Percentiles rank a stretch among this genome's conserved stretches.
These are phyloP conservation scores for Musca vetustissima DNA, from an alignment of 1,140 invertebrate species.

Conservation along the genomic window DNA sequence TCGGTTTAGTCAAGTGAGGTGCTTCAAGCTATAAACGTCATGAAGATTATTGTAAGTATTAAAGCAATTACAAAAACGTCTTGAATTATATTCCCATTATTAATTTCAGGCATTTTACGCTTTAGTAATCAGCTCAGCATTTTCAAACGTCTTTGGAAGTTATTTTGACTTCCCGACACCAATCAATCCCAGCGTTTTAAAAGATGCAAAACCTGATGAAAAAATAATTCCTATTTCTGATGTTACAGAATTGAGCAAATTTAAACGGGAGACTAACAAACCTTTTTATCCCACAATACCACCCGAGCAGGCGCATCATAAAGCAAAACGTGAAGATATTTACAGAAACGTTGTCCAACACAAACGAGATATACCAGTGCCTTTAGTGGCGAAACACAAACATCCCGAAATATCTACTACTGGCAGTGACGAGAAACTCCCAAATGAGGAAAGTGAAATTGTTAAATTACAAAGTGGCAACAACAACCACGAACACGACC, in stretches of 20 bases:
- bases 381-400: constrained; percentile 23
- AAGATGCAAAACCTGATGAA: constrained; percentile 25
- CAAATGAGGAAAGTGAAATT: background rate
- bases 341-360: background rate
- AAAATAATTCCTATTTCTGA: constrained; percentile 30
- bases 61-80: no score
- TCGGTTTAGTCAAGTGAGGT: no score
- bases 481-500: background rate
- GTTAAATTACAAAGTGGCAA: background rate
- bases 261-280: constrained; percentile 18
- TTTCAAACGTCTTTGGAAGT: background rate
- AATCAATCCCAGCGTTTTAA: constrained; percentile 26
- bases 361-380: constrained; percentile 30
- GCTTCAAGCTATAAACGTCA: background rate
- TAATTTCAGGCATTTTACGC: background rate
- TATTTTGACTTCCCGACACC: background rate
- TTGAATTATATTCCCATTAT: no score
- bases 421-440: constrained; percentile 13
- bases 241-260: constrained; percentile 17
- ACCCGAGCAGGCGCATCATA: background rate
- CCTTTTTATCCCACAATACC: constrained; percentile 8
- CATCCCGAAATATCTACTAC: constrained; percentile 26
- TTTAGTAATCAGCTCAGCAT: constrained; percentile 25
- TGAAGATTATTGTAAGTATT: constrained; percentile 6
- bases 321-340: background rate